Evolutionary conservation across 2,113 vertebrate species (phyloP), one percentile per base, ranked within the genome.

Genomic region (Hepsetus odoe): DNA sequence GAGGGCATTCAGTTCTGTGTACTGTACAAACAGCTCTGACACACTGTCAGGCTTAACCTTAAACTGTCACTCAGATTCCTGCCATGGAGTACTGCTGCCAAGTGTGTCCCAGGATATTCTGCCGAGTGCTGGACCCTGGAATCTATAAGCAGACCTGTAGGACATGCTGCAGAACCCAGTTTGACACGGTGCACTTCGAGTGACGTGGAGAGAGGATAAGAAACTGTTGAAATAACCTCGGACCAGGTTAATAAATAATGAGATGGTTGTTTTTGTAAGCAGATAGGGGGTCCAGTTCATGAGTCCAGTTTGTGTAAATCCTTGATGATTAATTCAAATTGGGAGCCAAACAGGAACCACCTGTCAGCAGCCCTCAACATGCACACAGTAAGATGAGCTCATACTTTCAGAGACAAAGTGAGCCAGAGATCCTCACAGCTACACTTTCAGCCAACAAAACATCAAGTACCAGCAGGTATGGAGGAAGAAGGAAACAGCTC

Each of bases 381-480:
- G n/a, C n/a, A n/a, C n/a, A n/a, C n/a, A n/a, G n/a, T n/a, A n/a
- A n/a, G n/a, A 59, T 30, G 42, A 68, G 40, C 53, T 58, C 2
- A 16, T 80, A 49, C 42, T 22, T 24, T 7, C 7, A 73, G 24
- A 79, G 72, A 22, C 69, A 49, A 16, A 28, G 13, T 77, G 30
- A 82, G 75, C 18, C 38, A 64, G 30, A 42, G 68, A 40, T 35
- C 62, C 58, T 77, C 40, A 82, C 70, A 66, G 51, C 69, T 77
- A 77, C 42, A 42, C 28, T 66, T 53, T 38, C 30, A 49, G 65
- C 55, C 14, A 56, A 75, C 61, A 35, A 44, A 59, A 26, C n/a
- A n/a, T n/a, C n/a, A n/a, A n/a, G 38, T 8, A 24, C 71, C 61
- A 35, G 8, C 12, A 46, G n/a, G n/a, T n/a, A n/a, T n/a, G n/a